Percentiles rank a stretch among this genome's conserved stretches.
phyloP scores from a whole-genome alignment of 2,797 vertebrate species.

The Tapirus indicus region DNA sequence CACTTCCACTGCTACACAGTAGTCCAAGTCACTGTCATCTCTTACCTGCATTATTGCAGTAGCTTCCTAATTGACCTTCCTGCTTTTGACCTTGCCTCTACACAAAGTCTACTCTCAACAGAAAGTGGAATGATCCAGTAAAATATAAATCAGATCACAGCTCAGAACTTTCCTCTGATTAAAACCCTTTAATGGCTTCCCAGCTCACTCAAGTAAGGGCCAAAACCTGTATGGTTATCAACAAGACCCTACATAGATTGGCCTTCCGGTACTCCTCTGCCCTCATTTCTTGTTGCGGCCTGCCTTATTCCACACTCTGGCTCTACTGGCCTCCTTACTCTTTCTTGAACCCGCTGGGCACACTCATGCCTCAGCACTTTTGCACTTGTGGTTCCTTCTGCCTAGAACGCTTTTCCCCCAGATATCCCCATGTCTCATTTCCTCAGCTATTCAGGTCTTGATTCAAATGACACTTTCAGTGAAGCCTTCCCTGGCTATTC shows the following conservation, averaged over 20 bases:
- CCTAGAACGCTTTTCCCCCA: neutral
- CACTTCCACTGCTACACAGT: neutral
- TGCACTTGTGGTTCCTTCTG: neutral
- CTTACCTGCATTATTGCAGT: neutral
- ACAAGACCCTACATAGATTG: neutral
- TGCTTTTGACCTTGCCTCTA: neutral
- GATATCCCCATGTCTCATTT: neutral
- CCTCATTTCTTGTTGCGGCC: neutral
- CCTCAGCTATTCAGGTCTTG: constrained; percentile 21
- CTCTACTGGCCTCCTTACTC: neutral
- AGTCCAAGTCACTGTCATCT: neutral
- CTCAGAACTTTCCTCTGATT: neutral
- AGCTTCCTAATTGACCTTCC: neutral
- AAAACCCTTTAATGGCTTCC: neutral
- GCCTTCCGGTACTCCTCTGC: neutral
- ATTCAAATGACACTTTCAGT: neutral
- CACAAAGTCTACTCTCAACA: neutral
- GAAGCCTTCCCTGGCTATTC: neutral
- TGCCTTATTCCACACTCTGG: neutral
- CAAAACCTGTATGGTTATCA: neutral
- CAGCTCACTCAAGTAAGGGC: neutral
- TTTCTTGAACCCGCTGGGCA: neutral
- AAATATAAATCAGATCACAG: constrained; percentile 28
- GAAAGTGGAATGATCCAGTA: neutral
- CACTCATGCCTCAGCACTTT: neutral